Evolutionary conservation across 2,888 invertebrate species (phyloP).

Genomic region (Dicyrtoma fusca): DNA sequence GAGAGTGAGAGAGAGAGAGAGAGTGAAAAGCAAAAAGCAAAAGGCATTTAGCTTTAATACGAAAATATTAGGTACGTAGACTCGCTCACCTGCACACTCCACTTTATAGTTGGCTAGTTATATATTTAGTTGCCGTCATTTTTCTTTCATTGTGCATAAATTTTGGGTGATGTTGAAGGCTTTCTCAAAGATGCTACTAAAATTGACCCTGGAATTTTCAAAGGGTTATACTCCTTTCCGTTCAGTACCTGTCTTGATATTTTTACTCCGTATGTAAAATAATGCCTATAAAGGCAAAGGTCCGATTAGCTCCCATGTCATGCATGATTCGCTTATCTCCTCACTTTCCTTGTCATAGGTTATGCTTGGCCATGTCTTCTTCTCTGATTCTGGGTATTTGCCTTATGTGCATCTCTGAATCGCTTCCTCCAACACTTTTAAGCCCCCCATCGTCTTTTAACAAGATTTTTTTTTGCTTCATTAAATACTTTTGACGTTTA

Average conservation of each 20-base stretch:
- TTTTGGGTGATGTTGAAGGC: conserved; percentile 18
- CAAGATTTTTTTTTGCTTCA: conserved; percentile 46
- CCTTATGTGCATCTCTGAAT: not conserved
- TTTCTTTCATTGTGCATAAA: conserved; percentile 27
- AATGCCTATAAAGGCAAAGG: not conserved
- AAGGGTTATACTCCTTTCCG: conserved; percentile 18
- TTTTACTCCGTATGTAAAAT: not conserved
- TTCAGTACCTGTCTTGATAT: not conserved
- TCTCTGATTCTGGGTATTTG: too few relatives aligned
- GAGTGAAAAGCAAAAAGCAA: not conserved
- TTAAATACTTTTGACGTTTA: conserved; percentile 32
- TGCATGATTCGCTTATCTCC: not conserved
- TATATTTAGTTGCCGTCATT: conserved; percentile 15
- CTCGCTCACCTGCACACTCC: too few relatives aligned
- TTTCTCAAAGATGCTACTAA: conserved; percentile 32
- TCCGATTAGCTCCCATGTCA: not conserved
- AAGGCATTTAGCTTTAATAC: not conserved
- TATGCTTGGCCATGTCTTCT: conserved; percentile 15
- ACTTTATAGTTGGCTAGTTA: too few relatives aligned
- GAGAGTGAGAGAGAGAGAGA: not conserved
- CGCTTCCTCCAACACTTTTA: conserved; percentile 19
- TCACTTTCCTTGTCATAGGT: conserved; percentile 37
- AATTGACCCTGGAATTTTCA: conserved; percentile 37
- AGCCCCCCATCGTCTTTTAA: conserved; percentile 42
- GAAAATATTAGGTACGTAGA: too few relatives aligned